phyloP scores from a whole-genome alignment of 2,113 vertebrate species.

The Actenoides lindsayi region DNA sequence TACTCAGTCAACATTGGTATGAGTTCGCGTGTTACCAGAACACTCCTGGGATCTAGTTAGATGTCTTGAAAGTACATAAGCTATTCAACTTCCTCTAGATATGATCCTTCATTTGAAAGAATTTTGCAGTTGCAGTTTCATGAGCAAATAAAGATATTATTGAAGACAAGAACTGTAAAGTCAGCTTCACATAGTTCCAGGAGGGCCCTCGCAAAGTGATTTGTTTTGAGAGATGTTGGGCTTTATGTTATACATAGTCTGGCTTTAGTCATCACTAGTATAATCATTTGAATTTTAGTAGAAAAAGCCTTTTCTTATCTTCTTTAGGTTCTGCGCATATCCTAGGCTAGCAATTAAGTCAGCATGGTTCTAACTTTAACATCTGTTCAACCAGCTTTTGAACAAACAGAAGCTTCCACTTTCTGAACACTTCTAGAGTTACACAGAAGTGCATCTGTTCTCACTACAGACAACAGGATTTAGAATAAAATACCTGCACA shows the following conservation, averaged over 20 bases:
- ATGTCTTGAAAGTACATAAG: neutral
- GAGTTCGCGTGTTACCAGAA: neutral
- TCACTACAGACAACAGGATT: neutral
- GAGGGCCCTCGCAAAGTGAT: neutral
- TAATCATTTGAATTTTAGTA: neutral
- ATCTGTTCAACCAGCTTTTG: neutral
- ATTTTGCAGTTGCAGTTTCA: neutral
- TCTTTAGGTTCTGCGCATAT: neutral
- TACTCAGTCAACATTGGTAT: rapidly evolving
- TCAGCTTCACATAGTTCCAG: neutral
- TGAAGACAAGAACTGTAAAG: neutral
- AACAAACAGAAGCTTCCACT: neutral
- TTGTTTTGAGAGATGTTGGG: neutral
- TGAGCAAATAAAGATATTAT: neutral
- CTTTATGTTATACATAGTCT: neutral
- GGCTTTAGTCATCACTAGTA: neutral
- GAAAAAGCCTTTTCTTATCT: neutral
- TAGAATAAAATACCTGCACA: neutral
- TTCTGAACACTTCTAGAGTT: neutral
- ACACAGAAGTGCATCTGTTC: neutral
- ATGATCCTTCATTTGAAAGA: neutral
- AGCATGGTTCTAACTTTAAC: neutral
- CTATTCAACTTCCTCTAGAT: neutral
- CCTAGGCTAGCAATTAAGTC: neutral
- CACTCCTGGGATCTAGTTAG: neutral